A percentile compares a stretch with the other conserved stretches of the same genome.
Evolutionary conservation across 2,797 vertebrate genomes (phyloP).

Genomic region (Spinus pinus): DNA sequence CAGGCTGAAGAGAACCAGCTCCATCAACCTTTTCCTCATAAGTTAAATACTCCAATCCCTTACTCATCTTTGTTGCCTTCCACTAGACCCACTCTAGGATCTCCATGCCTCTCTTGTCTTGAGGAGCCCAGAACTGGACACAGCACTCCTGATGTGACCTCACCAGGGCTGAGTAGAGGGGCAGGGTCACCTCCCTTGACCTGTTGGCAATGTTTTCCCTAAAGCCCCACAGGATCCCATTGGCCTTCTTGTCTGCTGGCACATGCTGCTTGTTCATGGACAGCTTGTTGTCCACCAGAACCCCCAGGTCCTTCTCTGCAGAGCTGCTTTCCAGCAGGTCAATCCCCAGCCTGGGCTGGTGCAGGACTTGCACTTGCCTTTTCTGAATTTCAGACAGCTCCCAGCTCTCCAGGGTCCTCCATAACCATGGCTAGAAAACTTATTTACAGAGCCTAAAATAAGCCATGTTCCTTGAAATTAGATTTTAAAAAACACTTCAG

Average conservation of each 20-base stretch:
- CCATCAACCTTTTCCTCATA: background rate
- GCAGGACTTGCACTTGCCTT: rapidly evolving
- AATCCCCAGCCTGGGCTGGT: background rate
- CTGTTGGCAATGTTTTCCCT: background rate
- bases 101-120: background rate
- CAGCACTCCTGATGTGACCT: too few relatives aligned
- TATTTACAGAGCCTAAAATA: background rate
- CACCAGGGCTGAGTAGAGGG: background rate
- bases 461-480: background rate
- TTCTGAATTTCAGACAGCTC: background rate
- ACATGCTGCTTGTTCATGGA: rapidly evolving
- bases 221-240: rapidly evolving
- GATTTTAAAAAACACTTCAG: background rate
- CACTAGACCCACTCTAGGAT: rapidly evolving
- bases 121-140: background rate
- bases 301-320: background rate
- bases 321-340: background rate
- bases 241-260: rapidly evolving
- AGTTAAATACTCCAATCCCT: rapidly evolving
- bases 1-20: background rate
- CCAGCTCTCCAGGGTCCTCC: background rate
- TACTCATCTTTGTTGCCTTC: too few relatives aligned
- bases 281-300: background rate
- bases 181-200: rapidly evolving
- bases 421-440: background rate